A percentile compares a stretch with the other conserved stretches of the same genome.
Evolutionary conservation across 2,888 invertebrate species (phyloP).

Genomic region (Ennomos erosarius): DNA sequence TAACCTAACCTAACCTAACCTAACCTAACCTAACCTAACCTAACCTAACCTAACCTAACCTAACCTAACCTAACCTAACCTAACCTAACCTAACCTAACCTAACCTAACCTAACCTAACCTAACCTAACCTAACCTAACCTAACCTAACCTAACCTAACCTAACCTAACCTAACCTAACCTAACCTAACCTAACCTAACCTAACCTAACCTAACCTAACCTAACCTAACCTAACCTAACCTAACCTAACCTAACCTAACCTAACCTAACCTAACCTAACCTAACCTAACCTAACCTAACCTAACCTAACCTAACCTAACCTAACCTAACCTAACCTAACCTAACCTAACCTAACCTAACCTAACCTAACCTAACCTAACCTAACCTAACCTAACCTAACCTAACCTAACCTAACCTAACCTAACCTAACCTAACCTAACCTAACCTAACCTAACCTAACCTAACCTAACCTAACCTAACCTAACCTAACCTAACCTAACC

Average conservation of each 20-base stretch:
- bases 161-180: too few species aligned
- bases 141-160: conserved; percentile 40
- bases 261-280: too few species aligned
- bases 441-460: conserved; percentile 34
- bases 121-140: conserved; percentile 36
- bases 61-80: conserved; percentile 35
- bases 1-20: conserved; percentile 38
- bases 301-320: conserved; percentile 34
- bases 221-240: too few species aligned
- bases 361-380: conserved; percentile 33
- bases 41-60: conserved; percentile 38
- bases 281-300: too few species aligned
- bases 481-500: conserved; percentile 35
- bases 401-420: conserved; percentile 31
- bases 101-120: conserved; percentile 40
- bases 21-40: conserved; percentile 40
- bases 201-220: too few species aligned
- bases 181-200: too few species aligned
- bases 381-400: conserved; percentile 33
- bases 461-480: conserved; percentile 31
- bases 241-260: too few species aligned
- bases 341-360: conserved; percentile 32
- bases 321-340: conserved; percentile 32
- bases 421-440: conserved; percentile 34
- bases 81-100: conserved; percentile 39